Base-by-base conservation (phyloP, 2,888 invertebrate species). In the Horisme vitalbata region DNA sequence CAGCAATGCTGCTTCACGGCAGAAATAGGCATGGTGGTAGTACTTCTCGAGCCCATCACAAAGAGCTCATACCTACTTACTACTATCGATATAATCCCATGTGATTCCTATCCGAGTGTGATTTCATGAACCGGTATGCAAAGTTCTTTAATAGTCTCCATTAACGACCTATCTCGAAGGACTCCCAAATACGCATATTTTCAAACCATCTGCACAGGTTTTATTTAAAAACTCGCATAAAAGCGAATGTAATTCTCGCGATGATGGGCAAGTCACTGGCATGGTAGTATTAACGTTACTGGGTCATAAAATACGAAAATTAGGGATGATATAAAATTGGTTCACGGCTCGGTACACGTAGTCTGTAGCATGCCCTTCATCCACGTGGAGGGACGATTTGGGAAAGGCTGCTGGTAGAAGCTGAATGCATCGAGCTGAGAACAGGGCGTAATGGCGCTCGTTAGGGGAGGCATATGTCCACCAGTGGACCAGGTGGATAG, bases 71-170 rank as follows among this genome's bases (percentile, higher is more conserved):
- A n/a, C n/a, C n/a, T n/a, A n/a, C n/a, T n/a, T n/a, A n/a, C n/a
- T n/a, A n/a, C n/a, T n/a, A n/a, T 6, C 18, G 18, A 5, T 18
- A 18, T 18, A 18, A 13, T 28, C 28, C 28, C 28, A 13, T 8
- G 28, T 8, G 28, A 13, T 2, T 13, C 8, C n/a, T n/a, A n/a
- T n/a, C n/a, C n/a, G n/a, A n/a, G 8, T 13, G 8, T 12, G 3
- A 8, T 8, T 18, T 2, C 12, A n/a, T n/a, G 13, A 28, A 13
- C 30, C 0, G 4, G 30, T 30, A 30, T 11, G 48, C 15, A 55
- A 35, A 43, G 9, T 11, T 39, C 28, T 21, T 53, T 59, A 45
- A 55, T 47, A 12, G 9, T 18, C 8, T 31, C 44, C 44, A 36
- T 44, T 44, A 36, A 31, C 23, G 18, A 18, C 30, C 20, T 4